A percentile compares a stretch with the other conserved stretches of the same genome.
Conservation (phyloP, 2,113 vertebrate species). For the Rhynchopsitta pachyrhyncha region DNA sequence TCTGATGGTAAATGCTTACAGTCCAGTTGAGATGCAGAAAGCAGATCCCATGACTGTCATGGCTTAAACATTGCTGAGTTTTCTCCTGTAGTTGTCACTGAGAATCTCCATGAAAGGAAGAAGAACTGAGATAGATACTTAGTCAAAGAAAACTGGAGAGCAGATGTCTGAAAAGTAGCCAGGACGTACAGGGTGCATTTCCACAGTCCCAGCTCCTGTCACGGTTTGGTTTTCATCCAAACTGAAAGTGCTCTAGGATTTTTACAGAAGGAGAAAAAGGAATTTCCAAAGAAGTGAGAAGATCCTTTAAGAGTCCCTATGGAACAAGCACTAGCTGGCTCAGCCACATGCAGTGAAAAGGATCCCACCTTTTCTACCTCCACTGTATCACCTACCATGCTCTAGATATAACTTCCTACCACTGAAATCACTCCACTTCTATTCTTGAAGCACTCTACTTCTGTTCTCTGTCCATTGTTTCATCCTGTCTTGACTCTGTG, state of each 20-base stretch:
- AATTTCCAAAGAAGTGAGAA: conserved; percentile 15
- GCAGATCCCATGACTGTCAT: not conserved
- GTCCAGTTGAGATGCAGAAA: not conserved
- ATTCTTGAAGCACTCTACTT: not conserved
- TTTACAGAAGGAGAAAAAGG: not conserved
- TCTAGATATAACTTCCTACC: conserved; percentile 11
- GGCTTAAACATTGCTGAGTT: not conserved
- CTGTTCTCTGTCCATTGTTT: not conserved
- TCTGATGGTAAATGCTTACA: not conserved
- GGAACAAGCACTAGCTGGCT: not conserved
- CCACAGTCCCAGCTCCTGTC: not conserved
- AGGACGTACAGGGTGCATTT: not conserved
- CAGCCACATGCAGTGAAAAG: not conserved
- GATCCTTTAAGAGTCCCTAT: not conserved
- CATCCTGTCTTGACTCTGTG: not conserved
- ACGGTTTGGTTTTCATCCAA: not conserved
- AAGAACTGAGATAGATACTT: not conserved
- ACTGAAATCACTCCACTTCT: not conserved
- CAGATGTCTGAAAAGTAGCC: not conserved
- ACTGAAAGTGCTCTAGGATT: not conserved
- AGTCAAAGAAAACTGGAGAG: not conserved
- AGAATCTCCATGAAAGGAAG: not conserved
- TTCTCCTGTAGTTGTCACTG: not conserved
- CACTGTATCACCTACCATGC: not conserved
- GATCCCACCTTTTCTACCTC: not conserved